Evolutionary conservation across 2,113 vertebrate species (phyloP).

Genomic region (Hymenochirus boettgeri): DNA sequence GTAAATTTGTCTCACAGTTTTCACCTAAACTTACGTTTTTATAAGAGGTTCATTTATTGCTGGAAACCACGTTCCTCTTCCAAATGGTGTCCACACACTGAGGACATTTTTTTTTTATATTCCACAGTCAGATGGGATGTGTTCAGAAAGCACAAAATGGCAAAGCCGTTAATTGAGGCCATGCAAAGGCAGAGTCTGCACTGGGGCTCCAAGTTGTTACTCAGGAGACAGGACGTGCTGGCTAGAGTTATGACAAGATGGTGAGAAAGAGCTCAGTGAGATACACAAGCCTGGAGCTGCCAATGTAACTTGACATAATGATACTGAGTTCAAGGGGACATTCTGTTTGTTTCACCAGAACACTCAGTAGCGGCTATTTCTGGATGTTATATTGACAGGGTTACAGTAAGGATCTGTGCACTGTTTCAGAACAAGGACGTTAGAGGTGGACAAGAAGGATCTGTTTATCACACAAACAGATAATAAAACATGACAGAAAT

Average conservation of each 20-base stretch:
- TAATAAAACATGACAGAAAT: not conserved
- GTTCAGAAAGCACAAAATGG: slow-evolving; percentile 21
- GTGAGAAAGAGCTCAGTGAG: not conserved
- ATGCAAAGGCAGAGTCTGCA: slow-evolving; percentile 6
- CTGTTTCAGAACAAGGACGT: not conserved
- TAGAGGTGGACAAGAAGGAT: not conserved
- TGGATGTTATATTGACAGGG: not conserved
- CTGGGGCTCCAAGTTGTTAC: slow-evolving; percentile 6
- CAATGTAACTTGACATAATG: not conserved
- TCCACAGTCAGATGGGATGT: slow-evolving; percentile 25
- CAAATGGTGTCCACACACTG: slow-evolving; percentile 15
- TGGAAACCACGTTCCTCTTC: too few species aligned
- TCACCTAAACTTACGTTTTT: too few species aligned
- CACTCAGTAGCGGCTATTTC: not conserved
- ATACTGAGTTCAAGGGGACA: not conserved
- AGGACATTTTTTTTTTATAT: slow-evolving; percentile 18
- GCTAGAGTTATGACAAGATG: not conserved
- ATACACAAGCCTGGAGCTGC: not conserved
- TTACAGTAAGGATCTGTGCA: not conserved
- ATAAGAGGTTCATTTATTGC: too few species aligned
- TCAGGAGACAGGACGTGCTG: slow-evolving; percentile 1
- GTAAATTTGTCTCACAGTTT: too few species aligned
- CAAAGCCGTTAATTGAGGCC: slow-evolving; percentile 20
- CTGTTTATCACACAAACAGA: not conserved
- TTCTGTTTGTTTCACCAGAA: not conserved